Conservation (phyloP, 1,140 invertebrate species). For the Daktulosphaira vitifoliae region DNA sequence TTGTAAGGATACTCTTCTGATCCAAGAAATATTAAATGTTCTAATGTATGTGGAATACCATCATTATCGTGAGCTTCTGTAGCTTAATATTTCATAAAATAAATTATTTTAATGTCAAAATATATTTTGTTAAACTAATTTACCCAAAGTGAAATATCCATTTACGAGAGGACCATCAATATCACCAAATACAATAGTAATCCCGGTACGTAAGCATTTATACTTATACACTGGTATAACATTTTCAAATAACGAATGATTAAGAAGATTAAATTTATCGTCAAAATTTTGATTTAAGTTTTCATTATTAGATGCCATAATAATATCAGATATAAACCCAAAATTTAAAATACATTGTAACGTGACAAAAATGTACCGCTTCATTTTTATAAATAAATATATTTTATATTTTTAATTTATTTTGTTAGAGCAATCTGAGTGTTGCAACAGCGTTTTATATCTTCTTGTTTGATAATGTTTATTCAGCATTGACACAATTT, state of each 20-base stretch:
- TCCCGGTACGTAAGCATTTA: constrained; percentile 64
- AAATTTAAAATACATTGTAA: too few species aligned
- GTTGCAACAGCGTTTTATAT: too few species aligned
- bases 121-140: constrained; percentile 37
- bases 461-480: too few species aligned
- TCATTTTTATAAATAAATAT: too few species aligned
- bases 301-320: constrained; percentile 32
- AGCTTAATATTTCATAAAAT: constrained; percentile 47
- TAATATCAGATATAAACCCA: too few species aligned
- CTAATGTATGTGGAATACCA: constrained; percentile 84
- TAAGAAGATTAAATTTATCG: constrained; percentile 51
- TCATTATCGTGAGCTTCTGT: constrained; percentile 87
- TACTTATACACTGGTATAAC: constrained; percentile 74
- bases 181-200: constrained; percentile 70
- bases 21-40: constrained; percentile 86
- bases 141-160: constrained; percentile 78
- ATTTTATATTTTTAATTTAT: too few species aligned
- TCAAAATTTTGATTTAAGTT: not conserved
- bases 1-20: constrained; percentile 84
- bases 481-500: too few species aligned
- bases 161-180: constrained; percentile 78
- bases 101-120: not conserved
- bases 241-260: constrained; percentile 55
- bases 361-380: too few species aligned
- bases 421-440: too few species aligned